Percentiles rank a stretch among this genome's conserved stretches.
Evolutionary conservation across 1,140 invertebrate species (phyloP).

Genomic region (Spodoptera litura): DNA sequence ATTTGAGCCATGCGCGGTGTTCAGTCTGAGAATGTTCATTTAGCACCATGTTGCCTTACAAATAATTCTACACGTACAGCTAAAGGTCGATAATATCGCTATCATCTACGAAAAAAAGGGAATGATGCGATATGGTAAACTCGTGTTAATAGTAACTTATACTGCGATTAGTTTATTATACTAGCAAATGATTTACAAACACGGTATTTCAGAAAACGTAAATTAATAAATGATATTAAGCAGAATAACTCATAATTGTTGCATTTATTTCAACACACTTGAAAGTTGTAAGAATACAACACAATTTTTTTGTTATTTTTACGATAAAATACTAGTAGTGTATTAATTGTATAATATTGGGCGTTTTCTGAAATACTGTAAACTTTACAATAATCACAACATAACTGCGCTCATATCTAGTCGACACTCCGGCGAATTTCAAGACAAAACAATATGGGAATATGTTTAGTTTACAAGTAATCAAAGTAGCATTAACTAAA

Average conservation of each 20-base stretch:
- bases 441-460: constrained; percentile 5
- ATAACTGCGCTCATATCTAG: constrained; percentile 25
- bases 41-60: constrained; percentile 78
- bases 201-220: constrained; percentile 22
- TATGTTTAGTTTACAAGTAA: background rate
- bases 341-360: too few relatives aligned
- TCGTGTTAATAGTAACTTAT: constrained; percentile 43
- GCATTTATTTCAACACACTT: too few relatives aligned
- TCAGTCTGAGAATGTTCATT: constrained; percentile 76
- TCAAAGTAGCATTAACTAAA: background rate
- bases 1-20: constrained; percentile 65
- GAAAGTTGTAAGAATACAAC: too few relatives aligned
- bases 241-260: too few relatives aligned
- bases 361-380: constrained; percentile 8
- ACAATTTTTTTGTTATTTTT: too few relatives aligned
- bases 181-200: constrained; percentile 45
- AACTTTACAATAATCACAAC: constrained; percentile 40
- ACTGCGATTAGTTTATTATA: constrained; percentile 36
- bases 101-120: constrained; percentile 75
- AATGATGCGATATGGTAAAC: constrained; percentile 75
- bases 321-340: too few relatives aligned
- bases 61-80: constrained; percentile 70
- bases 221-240: too few relatives aligned
- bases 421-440: constrained; percentile 16
- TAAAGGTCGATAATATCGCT: constrained; percentile 75